Conservation (phyloP, 1,140 invertebrate genomes). For the Archivesica marissinica region DNA sequence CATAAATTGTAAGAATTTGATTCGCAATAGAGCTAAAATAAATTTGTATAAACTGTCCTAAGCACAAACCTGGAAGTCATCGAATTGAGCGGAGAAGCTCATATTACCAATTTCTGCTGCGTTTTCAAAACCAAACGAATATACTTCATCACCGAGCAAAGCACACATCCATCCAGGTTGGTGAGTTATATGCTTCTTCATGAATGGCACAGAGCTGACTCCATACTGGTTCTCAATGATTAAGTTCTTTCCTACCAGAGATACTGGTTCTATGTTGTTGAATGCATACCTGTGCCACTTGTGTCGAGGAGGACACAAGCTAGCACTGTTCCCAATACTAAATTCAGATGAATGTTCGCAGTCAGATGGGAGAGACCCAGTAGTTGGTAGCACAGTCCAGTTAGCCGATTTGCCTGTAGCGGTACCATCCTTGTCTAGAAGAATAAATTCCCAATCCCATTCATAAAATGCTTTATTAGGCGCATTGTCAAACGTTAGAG, state of each 20-base stretch:
- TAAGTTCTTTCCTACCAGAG: conserved; percentile 66
- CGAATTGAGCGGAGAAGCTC: conserved; percentile 69
- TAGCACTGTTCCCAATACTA: conserved; percentile 60
- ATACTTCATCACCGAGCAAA: conserved; percentile 59
- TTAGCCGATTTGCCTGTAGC: conserved; percentile 45
- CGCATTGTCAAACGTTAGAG: conserved; percentile 71
- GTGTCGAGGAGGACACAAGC: conserved; percentile 67
- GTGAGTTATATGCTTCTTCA: conserved; percentile 70
- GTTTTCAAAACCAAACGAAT: conserved; percentile 69
- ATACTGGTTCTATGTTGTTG: conserved; percentile 67
- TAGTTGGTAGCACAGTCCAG: conserved; percentile 64
- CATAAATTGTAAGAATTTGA: neutral
- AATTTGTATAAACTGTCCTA: neutral
- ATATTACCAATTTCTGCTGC: conserved; percentile 72
- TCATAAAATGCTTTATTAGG: conserved; percentile 68
- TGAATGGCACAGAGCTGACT: conserved; percentile 43
- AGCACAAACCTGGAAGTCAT: conserved; percentile 70
- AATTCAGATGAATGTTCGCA: conserved; percentile 53
- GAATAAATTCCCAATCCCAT: conserved; percentile 74
- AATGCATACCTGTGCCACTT: conserved; percentile 77
- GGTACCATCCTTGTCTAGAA: conserved; percentile 74
- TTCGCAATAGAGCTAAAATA: neutral
- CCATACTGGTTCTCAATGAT: conserved; percentile 69
- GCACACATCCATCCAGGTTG: conserved; percentile 70
- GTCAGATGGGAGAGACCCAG: conserved; percentile 66